Evolutionary conservation across 2,113 vertebrate genomes (phyloP).

Genomic region (Pachyramphus minor): DNA sequence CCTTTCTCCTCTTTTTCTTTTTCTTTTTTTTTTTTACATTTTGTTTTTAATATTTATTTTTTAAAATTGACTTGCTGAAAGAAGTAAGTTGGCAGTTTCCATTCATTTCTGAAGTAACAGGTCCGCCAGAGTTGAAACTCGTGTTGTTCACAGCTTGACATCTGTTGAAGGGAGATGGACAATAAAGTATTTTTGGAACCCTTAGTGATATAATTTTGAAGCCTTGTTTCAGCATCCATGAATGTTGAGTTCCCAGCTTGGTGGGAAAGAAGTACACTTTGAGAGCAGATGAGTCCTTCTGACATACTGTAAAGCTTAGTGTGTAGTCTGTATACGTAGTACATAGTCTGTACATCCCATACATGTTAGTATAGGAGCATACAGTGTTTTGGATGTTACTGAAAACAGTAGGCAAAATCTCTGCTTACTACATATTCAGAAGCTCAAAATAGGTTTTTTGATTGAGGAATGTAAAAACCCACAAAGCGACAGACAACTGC

Average conservation of each 20-base stretch:
- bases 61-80: background rate
- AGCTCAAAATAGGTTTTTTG: background rate
- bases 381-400: background rate
- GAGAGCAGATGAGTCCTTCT: background rate
- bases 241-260: background rate
- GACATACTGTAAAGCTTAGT: background rate
- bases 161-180: background rate
- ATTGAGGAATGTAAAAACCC: background rate
- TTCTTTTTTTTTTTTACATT: too few species aligned
- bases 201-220: background rate
- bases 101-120: background rate
- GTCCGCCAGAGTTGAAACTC: background rate
- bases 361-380: background rate
- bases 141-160: background rate
- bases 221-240: background rate
- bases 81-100: background rate
- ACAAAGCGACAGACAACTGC: fast-evolving
- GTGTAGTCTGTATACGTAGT: too few species aligned
- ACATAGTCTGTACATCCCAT: too few species aligned
- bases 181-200: background rate
- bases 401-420: background rate
- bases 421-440: background rate
- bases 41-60: background rate
- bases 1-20: fast-evolving
- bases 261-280: background rate